phyloP scores from a whole-genome alignment of 2,888 invertebrate species.

The Epinotia bilunana region DNA sequence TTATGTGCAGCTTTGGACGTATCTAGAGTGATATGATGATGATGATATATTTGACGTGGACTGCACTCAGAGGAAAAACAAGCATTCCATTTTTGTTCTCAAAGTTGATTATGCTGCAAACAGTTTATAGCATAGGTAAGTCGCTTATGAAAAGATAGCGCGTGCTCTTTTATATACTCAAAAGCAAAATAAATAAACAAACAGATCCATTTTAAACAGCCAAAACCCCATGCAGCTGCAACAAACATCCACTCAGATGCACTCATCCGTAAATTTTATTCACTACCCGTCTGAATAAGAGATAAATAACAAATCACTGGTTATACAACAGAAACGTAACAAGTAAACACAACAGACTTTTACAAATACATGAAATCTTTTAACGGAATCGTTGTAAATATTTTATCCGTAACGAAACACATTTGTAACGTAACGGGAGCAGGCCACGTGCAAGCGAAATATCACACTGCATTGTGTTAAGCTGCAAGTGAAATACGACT shows the following conservation, averaged over 20 bases:
- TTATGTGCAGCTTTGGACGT: no score
- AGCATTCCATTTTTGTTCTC: not conserved
- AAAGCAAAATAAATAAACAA: not conserved
- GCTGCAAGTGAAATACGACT: constrained; percentile 25
- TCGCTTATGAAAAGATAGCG: not conserved
- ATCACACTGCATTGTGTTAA: constrained; percentile 18
- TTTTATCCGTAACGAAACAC: constrained; percentile 44
- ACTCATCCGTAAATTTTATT: constrained; percentile 18
- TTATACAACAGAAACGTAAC: constrained; percentile 9
- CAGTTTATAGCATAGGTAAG: no score
- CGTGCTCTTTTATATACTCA: not conserved
- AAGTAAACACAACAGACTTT: constrained; percentile 31
- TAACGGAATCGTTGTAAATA: constrained; percentile 42
- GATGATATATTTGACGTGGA: no score
- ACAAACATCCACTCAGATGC: constrained; percentile 1
- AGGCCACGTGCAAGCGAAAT: constrained; percentile 28
- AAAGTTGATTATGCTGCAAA: not conserved
- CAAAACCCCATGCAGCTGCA: not conserved
- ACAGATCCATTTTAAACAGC: not conserved
- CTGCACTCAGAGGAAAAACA: no score
- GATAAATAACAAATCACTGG: constrained; percentile 29
- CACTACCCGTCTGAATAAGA: constrained; percentile 16
- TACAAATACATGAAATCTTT: constrained; percentile 42
- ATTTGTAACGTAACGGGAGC: constrained; percentile 43
- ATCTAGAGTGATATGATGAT: no score